Base-by-base conservation (phyloP, 2,888 invertebrate genomes). In the Zaprionus bogoriensis region DNA sequence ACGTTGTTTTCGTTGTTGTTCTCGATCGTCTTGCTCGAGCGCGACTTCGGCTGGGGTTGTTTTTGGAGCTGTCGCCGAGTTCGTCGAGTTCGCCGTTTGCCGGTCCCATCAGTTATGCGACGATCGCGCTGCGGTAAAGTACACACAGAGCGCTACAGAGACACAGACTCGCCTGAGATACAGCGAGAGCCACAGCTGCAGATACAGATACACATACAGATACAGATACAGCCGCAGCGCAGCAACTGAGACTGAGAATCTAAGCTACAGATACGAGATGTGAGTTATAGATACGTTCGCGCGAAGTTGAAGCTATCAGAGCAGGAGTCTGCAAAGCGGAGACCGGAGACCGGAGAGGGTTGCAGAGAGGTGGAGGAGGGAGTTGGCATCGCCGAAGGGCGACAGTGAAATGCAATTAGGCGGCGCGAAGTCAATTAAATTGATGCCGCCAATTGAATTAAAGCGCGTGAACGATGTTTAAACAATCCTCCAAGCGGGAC, bases 101-200 rank as follows among this genome's bases (percentile, higher is more conserved):
- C 81, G 67, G 73, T 63, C 55, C 48, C 66, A 61, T 83, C 88
- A 89, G 89, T 89, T 83, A 79, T 67, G 88, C 77, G 87, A 76
- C 82, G 83, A 89, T 80, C 87, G 85, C 70, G 83, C 74, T 79
- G 83, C 77, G 74, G 76, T 69, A 59, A 79, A 86, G 79, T 78
- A 73, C 87, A 61, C 87, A 61, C 46, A 57, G 19, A 63, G 58
- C 50, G 41, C 47, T 46, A 45, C 6, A 42, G 14, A 53, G 9
- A 23, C 2, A 17, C 30, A 32, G 3, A n/a, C 4, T 12, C 38
- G n/a, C n/a, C n/a, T 42, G 23, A 63, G 17, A 23, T 41, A 50
- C 41, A 48, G 44, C 19, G 50, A 42, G 25, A 58, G 10, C 4
- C 7, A 20, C 17, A 32, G 50, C 7, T 3, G 42, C n/a, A 52